Evolutionary conservation across 2,797 vertebrate genomes (phyloP).

Genomic region (Malacoctenus gilli): DNA sequence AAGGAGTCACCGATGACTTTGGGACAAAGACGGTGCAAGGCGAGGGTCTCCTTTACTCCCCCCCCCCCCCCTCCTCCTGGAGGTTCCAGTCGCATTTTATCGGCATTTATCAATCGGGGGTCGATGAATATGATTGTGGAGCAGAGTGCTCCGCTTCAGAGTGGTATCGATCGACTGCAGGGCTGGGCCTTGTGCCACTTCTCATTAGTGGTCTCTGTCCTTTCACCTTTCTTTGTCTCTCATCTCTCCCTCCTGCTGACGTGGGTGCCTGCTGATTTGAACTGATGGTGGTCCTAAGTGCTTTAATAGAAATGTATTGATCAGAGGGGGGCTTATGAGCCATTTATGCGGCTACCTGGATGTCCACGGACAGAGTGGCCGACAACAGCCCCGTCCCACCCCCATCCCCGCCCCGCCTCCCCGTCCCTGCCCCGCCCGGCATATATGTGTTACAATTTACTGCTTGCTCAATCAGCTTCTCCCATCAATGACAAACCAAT

Average conservation of each 20-base stretch:
- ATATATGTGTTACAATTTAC: too few species aligned
- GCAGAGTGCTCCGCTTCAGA: conserved; percentile 55
- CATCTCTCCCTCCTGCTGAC: conserved; percentile 52
- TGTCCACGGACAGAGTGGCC: conserved; percentile 20
- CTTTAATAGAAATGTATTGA: conserved; percentile 79
- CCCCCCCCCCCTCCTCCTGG: conserved; percentile 2
- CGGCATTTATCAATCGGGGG: conserved; percentile 65
- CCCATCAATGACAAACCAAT: neutral
- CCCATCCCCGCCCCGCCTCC: too few species aligned
- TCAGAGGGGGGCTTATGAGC: conserved; percentile 60
- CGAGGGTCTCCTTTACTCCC: neutral
- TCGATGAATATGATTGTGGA: conserved; percentile 68
- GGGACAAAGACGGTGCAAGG: conserved; percentile 1
- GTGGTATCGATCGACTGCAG: conserved; percentile 68
- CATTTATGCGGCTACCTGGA: conserved; percentile 44
- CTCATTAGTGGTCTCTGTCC: conserved; percentile 72
- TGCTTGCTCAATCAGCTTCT: neutral
- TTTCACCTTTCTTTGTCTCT: conserved; percentile 64
- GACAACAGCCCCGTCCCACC: conserved; percentile 11
- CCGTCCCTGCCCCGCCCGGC: too few species aligned
- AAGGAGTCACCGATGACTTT: too few species aligned
- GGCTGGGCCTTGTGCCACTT: conserved; percentile 57
- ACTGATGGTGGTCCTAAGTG: conserved; percentile 71
- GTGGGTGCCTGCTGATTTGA: conserved; percentile 54
- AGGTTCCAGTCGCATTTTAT: conserved; percentile 35